Base-by-base conservation (phyloP, 92 coral and sea anemone species). In the Porites lobata region DNA sequence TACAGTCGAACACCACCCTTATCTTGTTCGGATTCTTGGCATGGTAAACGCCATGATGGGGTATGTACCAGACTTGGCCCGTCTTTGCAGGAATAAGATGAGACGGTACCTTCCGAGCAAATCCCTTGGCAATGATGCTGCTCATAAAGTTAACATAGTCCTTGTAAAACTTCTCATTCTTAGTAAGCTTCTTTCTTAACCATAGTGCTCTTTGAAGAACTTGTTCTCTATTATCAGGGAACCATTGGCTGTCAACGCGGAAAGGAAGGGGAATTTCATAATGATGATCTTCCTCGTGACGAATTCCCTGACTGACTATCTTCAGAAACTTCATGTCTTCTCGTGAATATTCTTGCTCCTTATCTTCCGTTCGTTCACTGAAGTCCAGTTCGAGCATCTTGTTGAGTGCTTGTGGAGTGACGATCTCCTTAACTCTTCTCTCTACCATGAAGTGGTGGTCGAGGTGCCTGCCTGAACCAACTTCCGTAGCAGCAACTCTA, bases 241-340 rank as follows among this genome's bases (percentile, higher is more conserved):
- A 85, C 8, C 61, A 0, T 13, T 64, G 83, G 9, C 73, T 77
- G 50, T 85, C 87, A 70, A 67, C 78, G 69, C 75, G 61, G 69
- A 90, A 85, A 9, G 90, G 93, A 59, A 90, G 67, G 43, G 92
- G 86, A 57, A 89, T 76, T 61, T 89, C 73, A 71, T 89, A 89
- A 81, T 84, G 92, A 12, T 75, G 76, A 74, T 88, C 73, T 15
- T 63, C 77, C 26, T 9, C 38, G 54, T 9, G 65, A 9, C 4
- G 71, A 24, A 61, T 57, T 14, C 66, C 88, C 53, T 88, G 63
- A 65, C 57, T 43, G 26, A 89, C 88, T 9, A 52, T 89, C 79
- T 83, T 52, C 13, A 83, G 78, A 43, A 84, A 85, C 11, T 26
- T 67, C 57, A 29, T 89, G 67, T 90, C 93, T 67, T 89, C 88